Base-by-base conservation (phyloP, 2,888 invertebrate species). In the Siphonodentalium dalli region DNA sequence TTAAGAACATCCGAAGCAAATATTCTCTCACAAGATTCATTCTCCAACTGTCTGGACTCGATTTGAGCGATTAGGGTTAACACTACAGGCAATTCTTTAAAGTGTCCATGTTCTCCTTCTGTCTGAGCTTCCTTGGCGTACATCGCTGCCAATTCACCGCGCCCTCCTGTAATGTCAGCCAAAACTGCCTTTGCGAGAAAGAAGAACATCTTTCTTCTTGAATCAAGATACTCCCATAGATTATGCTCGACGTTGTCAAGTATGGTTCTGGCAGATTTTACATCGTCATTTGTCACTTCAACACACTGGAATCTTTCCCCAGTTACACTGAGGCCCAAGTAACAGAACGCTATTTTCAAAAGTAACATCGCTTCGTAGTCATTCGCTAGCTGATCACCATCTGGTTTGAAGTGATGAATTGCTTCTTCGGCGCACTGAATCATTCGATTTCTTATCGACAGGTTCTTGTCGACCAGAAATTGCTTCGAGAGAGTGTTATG, bases 311-410 rank as follows among this genome's bases (percentile, higher is more conserved):
- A 45, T 8, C 34, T 44, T 29, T 57, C 56, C 1, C 57, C 45
- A 29, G 58, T 60, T 33, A 61, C 31, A 13, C 54, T 61, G 20
- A 58, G 58, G 20, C 56, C 68, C 37, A 62, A 50, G 29, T 48
- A 47, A 33, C 65, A 58, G 50, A 48, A 60, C 33, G 53, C 63
- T 47, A 54, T 62, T 51, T 57, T 63, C 11, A 59, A 41, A 44
- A 52, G 26, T n/a, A 56, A 34, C 61, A 55, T 64, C 45, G 58
- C 61, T 39, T 37, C 58, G 47, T 60, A 68, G 41, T 54, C 68
- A n/a, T 52, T 50, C 31, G 49, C 48, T 26, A 63, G 39, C 13
- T 43, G 42, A 27, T 61, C 54, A 29, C 52, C 35, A 34, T 65
- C 65, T 26, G 43, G 38, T n/a, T 34, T 40, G 44, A 65, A 65